Percentiles rank a stretch among this genome's conserved stretches.
Conservation (phyloP, 2,888 invertebrate genomes). For the Acleris holmiana region DNA sequence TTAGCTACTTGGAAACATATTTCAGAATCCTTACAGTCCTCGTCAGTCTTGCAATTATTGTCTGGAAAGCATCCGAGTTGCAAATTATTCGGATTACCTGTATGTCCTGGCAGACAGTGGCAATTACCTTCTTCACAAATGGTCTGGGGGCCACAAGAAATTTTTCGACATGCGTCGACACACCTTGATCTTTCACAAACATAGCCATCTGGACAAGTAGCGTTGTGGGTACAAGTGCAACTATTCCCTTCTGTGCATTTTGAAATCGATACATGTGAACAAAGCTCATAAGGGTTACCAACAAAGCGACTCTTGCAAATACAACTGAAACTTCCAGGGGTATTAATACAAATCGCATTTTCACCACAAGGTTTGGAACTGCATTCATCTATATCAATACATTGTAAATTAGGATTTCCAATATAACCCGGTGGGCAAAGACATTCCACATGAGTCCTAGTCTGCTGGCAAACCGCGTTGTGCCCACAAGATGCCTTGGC, state of each 20-base stretch:
- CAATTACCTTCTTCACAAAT: constrained; percentile 92
- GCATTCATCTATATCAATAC: constrained; percentile 94
- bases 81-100: constrained; percentile 89
- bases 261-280: constrained; percentile 88
- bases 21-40: constrained; percentile 92
- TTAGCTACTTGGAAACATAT: constrained; percentile 94
- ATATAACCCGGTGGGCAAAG: constrained; percentile 92
- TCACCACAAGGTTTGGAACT: constrained; percentile 90
- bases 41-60: constrained; percentile 91
- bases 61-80: constrained; percentile 88
- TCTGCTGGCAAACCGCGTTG: constrained; percentile 92
- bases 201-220: constrained; percentile 91
- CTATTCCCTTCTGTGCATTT: constrained; percentile 88
- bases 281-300: constrained; percentile 94
- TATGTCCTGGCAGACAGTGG: constrained; percentile 90
- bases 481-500: constrained; percentile 89
- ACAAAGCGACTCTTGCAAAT: constrained; percentile 92
- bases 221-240: constrained; percentile 88
- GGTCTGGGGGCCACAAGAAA: constrained; percentile 92
- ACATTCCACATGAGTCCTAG: constrained; percentile 90
- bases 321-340: constrained; percentile 94
- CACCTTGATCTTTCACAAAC: constrained; percentile 90
- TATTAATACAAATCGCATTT: constrained; percentile 95
- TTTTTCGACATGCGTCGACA: constrained; percentile 89
- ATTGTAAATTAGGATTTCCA: constrained; percentile 94